Percentiles rank a stretch among this genome's conserved stretches.
Conservation (phyloP, 2,888 invertebrate genomes). For the Dynastes tityus region DNA sequence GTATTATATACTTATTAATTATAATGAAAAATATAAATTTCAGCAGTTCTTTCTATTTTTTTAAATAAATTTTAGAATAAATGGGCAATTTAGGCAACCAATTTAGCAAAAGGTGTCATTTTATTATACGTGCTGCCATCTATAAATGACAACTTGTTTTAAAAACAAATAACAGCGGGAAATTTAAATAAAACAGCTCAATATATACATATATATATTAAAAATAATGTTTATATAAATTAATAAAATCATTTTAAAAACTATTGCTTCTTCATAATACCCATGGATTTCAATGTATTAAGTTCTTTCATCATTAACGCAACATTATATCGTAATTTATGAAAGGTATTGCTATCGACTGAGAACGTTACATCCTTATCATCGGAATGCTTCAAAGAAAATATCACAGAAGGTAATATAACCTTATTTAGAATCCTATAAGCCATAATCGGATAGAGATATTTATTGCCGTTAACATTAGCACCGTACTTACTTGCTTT, state of each 20-base stretch:
- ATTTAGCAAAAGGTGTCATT: no score
- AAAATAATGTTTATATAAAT: neutral
- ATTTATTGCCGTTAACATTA: neutral
- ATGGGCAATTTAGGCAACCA: no score
- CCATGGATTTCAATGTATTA: constrained; percentile 53
- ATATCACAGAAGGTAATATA: constrained; percentile 62
- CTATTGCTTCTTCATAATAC: constrained; percentile 55
- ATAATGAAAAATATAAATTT: no score
- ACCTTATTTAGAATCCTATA: constrained; percentile 62
- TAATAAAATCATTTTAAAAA: neutral
- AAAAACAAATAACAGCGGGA: no score
- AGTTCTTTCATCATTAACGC: constrained; percentile 65
- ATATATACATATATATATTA: no score
- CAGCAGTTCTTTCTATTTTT: no score
- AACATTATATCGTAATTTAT: constrained; percentile 65
- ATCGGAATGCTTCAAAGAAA: constrained; percentile 61
- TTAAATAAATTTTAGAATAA: no score
- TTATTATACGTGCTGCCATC: no score
- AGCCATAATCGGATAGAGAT: constrained; percentile 45
- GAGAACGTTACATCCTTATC: constrained; percentile 62
- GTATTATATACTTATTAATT: no score
- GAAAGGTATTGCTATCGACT: constrained; percentile 63
- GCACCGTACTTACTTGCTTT: constrained; percentile 59
- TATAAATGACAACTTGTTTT: no score
- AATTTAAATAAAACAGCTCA: no score